A percentile compares a stretch with the other conserved stretches of the same genome.
Evolutionary conservation across 2,797 vertebrate genomes (phyloP).

Genomic region (Vireo griseus): DNA sequence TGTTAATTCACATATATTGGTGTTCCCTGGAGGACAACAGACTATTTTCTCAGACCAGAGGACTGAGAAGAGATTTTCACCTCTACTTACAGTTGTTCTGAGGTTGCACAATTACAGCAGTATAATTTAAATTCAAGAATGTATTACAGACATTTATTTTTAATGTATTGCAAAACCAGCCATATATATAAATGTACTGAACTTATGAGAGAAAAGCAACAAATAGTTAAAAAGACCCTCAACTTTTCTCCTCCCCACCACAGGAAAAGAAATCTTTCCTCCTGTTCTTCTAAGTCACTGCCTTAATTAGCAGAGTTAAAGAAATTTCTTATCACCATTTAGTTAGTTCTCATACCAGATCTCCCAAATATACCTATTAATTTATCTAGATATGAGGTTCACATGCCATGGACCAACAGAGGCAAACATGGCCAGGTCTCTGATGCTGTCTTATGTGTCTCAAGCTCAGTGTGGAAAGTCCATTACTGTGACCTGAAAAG

Average conservation of each 20-base stretch:
- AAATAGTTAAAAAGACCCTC: neutral
- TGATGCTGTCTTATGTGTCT: neutral
- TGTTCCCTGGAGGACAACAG: neutral
- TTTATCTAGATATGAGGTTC: neutral
- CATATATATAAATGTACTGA: neutral
- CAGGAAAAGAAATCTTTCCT: neutral
- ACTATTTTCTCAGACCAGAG: neutral
- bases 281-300: neutral
- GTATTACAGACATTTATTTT: neutral
- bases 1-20: neutral
- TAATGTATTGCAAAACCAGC: neutral
- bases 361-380: neutral
- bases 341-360: neutral
- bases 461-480: slow-evolving; percentile 21
- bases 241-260: neutral
- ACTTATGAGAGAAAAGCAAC: neutral
- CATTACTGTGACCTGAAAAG: slow-evolving; percentile 65
- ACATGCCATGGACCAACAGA: neutral
- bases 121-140: neutral
- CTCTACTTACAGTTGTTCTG: neutral
- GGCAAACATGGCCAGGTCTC: neutral
- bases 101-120: neutral
- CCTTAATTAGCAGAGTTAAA: neutral
- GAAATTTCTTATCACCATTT: neutral
- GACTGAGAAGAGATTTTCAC: neutral